phyloP scores from a whole-genome alignment of 2,888 invertebrate species.

The Polydesmus complanatus region DNA sequence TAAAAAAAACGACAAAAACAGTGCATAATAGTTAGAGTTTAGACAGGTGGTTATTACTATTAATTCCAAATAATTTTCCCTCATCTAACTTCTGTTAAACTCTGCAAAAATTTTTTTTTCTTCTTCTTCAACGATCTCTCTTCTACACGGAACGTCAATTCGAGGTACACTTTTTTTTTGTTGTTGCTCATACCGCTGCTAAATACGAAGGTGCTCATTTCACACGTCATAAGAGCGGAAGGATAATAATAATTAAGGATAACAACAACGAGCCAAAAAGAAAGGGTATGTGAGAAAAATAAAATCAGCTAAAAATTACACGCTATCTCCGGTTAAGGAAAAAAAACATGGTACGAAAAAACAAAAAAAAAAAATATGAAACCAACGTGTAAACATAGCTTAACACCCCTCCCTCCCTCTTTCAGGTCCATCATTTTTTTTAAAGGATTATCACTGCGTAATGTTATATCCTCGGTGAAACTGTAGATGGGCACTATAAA shows the following conservation, averaged over 20 bases:
- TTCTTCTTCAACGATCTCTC: no score
- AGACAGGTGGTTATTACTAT: neutral
- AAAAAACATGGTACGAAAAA: neutral
- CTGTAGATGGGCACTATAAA: neutral
- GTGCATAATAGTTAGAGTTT: no score
- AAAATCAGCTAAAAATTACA: neutral
- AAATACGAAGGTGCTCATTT: neutral
- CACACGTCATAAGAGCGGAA: neutral
- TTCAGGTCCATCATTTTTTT: no score
- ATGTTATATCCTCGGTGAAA: neutral
- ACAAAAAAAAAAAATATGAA: neutral
- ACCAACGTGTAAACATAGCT: no score
- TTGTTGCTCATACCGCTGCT: no score
- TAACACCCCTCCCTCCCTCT: no score
- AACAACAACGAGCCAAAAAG: neutral
- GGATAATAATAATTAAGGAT: neutral
- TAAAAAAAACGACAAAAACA: no score
- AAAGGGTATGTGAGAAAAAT: neutral
- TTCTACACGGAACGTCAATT: no score
- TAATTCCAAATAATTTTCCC: neutral
- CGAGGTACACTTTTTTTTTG: neutral
- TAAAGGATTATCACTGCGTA: neutral
- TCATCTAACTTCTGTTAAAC: neutral
- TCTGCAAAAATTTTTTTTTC: no score
- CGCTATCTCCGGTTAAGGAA: neutral